Conservation (phyloP, 2,113 vertebrate genomes). For the Python bivittatus region DNA sequence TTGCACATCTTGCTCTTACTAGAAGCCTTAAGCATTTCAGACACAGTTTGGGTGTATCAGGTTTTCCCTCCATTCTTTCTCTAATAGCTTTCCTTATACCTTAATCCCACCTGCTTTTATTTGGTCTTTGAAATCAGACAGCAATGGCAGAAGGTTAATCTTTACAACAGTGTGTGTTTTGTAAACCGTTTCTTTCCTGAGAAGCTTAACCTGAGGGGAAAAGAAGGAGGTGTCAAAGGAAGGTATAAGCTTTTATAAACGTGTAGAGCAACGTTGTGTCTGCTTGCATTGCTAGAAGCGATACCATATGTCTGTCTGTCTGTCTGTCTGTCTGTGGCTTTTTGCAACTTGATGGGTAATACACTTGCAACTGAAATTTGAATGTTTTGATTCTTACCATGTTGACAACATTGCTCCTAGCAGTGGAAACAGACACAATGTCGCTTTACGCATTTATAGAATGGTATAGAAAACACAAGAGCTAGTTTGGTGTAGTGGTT, state of each 20-base stretch:
- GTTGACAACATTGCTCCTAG: neutral
- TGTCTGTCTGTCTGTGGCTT: neutral
- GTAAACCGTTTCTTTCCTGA: conserved; percentile 19
- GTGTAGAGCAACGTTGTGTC: neutral
- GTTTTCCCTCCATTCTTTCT: neutral
- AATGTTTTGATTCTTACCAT: neutral
- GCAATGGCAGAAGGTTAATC: conserved; percentile 9
- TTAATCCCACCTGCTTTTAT: conserved; percentile 30
- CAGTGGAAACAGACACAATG: neutral
- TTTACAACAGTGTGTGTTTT: conserved; percentile 15
- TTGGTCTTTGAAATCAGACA: conserved; percentile 13
- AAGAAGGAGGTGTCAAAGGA: neutral
- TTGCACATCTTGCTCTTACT: neutral
- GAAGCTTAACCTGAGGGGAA: conserved; percentile 18
- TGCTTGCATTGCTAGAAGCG: neutral
- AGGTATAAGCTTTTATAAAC: neutral
- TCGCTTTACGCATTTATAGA: neutral
- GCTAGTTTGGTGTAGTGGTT: too few relatives aligned
- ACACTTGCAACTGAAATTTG: neutral
- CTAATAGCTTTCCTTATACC: conserved; percentile 18
- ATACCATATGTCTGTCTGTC: neutral
- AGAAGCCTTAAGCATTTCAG: neutral
- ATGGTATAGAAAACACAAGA: neutral
- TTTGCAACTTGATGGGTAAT: neutral
- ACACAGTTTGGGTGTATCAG: neutral